Evolutionary conservation across 2,113 vertebrate species (phyloP).

Genomic region (Tachycineta bicolor): DNA sequence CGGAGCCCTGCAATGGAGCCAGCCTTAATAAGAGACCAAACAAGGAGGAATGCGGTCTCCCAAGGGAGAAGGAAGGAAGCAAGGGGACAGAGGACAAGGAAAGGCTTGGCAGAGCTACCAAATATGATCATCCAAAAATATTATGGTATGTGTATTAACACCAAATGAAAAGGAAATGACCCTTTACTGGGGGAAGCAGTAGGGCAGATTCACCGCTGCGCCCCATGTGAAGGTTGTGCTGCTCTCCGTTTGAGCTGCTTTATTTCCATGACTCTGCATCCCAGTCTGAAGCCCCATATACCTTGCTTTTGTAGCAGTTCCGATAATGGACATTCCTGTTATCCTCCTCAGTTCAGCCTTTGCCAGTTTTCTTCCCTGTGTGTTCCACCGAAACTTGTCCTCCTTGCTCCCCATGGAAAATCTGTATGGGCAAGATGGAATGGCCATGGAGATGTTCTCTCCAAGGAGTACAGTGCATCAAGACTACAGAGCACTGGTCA

Average conservation of each 20-base stretch:
- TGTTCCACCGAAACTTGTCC: neutral
- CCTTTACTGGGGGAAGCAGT: neutral
- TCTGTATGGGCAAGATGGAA: neutral
- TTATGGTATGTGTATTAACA: neutral
- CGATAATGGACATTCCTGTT: neutral
- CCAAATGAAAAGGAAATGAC: neutral
- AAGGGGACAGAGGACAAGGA: neutral
- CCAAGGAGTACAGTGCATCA: neutral
- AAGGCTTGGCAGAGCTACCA: neutral
- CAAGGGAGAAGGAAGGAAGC: neutral
- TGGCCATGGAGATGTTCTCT: neutral
- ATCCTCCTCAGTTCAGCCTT: neutral
- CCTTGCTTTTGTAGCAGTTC: neutral
- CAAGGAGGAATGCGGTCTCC: neutral
- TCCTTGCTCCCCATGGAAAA: neutral
- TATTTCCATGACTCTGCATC: neutral
- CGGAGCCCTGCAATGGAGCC: neutral
- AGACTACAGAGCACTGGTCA: neutral
- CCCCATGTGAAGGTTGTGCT: neutral
- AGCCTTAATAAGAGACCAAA: neutral
- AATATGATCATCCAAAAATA: rapidly evolving
- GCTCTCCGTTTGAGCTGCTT: neutral
- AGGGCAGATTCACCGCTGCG: neutral
- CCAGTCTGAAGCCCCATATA: neutral
- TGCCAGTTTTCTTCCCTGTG: neutral